Percentiles rank a stretch among this genome's conserved stretches.
phyloP scores from a whole-genome alignment of 2,113 vertebrate species.

The Protomyctophum bolini region DNA sequence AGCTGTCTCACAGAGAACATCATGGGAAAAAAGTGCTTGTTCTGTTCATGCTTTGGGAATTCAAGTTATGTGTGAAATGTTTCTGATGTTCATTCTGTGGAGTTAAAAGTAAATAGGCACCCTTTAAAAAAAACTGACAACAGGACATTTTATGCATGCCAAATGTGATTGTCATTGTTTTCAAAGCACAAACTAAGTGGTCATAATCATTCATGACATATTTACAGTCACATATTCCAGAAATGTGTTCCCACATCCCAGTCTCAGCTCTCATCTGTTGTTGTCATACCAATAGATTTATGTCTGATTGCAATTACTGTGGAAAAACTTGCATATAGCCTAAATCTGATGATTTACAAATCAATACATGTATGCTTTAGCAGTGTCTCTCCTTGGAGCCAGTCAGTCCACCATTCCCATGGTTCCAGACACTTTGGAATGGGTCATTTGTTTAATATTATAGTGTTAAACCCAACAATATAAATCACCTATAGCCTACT shows the following conservation, averaged over 20 bases:
- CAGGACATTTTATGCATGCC: constrained; percentile 9
- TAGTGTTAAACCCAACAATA: constrained; percentile 72
- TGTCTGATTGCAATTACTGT: constrained; percentile 5
- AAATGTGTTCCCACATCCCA: background rate
- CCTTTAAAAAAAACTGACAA: constrained; percentile 20
- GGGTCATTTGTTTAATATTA: constrained; percentile 72
- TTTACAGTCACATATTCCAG: constrained; percentile 21
- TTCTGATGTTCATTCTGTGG: constrained; percentile 7
- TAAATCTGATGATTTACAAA: constrained; percentile 27
- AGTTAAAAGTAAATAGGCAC: background rate
- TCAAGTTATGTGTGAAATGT: background rate
- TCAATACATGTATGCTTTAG: constrained; percentile 18
- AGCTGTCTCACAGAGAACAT: constrained; percentile 8
- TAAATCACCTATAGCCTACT: constrained; percentile 52
- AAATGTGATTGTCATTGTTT: constrained; percentile 20
- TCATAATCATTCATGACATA: constrained; percentile 28
- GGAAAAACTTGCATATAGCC: constrained; percentile 12
- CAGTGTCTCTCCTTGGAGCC: constrained; percentile 9
- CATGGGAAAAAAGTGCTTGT: background rate
- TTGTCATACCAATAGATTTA: background rate
- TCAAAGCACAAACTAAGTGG: constrained; percentile 2
- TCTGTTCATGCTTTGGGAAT: background rate
- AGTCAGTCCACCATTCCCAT: constrained; percentile 27
- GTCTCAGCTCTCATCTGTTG: background rate
- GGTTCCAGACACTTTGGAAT: constrained; percentile 48